These are phyloP conservation scores for Cheilosia pagana DNA, from an alignment of 2,888 invertebrate genomes.

Conservation along the genomic window DNA sequence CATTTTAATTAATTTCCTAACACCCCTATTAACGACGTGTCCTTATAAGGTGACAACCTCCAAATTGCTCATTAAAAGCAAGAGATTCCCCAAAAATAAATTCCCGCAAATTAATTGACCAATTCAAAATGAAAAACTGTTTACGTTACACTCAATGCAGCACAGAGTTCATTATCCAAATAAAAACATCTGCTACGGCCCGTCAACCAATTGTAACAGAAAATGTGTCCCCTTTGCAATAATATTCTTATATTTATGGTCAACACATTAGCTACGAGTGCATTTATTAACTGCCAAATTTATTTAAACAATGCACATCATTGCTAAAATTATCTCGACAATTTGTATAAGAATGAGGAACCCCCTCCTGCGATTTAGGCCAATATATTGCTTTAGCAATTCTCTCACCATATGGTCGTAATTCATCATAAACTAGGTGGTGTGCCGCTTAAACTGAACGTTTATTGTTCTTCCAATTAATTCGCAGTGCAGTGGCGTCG, in stretches of 20 bases:
- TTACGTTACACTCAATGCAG: conserved; percentile 40
- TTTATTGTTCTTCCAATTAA: conserved; percentile 62
- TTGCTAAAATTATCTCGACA: conserved; percentile 45
- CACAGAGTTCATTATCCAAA: conserved; percentile 43
- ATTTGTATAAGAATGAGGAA: conserved; percentile 11
- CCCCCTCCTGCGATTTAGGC: conserved; percentile 18
- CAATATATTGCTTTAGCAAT: conserved; percentile 40
- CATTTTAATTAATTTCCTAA: conserved; percentile 20
- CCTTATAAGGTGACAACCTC: conserved; percentile 65
- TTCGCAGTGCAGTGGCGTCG: conserved; percentile 33
- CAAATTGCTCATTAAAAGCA: conserved; percentile 43
- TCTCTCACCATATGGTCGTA: conserved; percentile 39
- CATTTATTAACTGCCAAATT: conserved; percentile 52
- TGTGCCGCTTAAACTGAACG: conserved; percentile 1
- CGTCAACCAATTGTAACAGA: conserved; percentile 51
- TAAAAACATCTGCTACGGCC: conserved; percentile 51
- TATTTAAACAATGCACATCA: conserved; percentile 44
- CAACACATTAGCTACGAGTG: conserved; percentile 23
- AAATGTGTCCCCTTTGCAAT: conserved; percentile 6
- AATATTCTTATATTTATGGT: conserved; percentile 23
- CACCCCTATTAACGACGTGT: conserved; percentile 26
- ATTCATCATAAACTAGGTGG: conserved; percentile 52
- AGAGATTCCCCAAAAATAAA: conserved; percentile 34
- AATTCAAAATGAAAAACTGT: conserved; percentile 67
- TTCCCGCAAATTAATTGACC: conserved; percentile 61